Conservation (phyloP, 2,113 vertebrate species). For the Anguilla rostrata region DNA sequence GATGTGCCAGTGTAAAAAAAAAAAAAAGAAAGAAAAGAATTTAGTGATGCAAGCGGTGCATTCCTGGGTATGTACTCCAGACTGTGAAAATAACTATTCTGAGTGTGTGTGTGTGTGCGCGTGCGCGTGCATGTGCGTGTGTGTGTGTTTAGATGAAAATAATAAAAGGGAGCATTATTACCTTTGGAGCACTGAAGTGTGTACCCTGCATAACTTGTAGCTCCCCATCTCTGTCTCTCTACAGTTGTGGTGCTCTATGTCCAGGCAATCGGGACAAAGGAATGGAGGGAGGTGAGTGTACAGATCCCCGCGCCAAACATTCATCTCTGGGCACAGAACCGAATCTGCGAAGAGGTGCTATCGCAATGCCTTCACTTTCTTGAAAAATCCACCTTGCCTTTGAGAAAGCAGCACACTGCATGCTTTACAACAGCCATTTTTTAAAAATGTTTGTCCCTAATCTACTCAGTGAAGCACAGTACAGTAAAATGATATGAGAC, state of each 20-base stretch:
- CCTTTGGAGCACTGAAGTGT: not conserved
- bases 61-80: not conserved
- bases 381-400: not conserved
- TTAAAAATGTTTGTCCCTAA: not conserved
- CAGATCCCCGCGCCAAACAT: not conserved
- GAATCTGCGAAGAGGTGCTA: not conserved
- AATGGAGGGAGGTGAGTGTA: slow-evolving; percentile 82
- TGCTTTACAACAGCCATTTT: not conserved
- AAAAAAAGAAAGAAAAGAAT: not conserved
- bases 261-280: slow-evolving; percentile 76
- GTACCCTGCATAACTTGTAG: not conserved
- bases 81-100: not conserved
- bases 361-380: not conserved
- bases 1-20: not conserved
- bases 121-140: not conserved
- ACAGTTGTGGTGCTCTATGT: slow-evolving; percentile 79
- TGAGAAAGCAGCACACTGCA: not conserved
- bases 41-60: not conserved
- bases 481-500: not conserved
- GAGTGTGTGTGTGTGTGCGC: not conserved
- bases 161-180: not conserved
- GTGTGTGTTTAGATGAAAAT: not conserved
- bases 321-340: not conserved
- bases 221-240: slow-evolving; percentile 33
- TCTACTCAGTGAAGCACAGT: not conserved